Evolutionary conservation across 2,113 vertebrate species (phyloP), one percentile per base, ranked within the genome.

Genomic region (Setophaga kirtlandii): DNA sequence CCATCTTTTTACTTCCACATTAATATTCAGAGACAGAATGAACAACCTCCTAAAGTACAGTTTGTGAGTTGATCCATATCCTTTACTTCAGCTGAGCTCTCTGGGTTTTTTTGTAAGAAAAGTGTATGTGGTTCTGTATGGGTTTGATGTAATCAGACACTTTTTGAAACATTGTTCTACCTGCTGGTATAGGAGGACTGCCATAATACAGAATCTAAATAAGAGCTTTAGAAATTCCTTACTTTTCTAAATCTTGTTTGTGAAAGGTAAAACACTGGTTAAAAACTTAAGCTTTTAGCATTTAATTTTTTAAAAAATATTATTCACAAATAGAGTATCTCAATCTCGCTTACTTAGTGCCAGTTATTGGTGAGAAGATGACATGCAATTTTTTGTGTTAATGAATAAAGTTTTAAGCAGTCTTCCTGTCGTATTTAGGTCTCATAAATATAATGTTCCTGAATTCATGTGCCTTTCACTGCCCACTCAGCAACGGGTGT

Each of bases 301-400:
- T 87, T 94, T 90, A 15, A 1, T 42, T 50, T 47, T 37, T 87
- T 93, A 76, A 64, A 64, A 6, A 60, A 81, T 73, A 49, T 44
- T 77, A 31, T 85, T 12, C 35, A 65, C 39, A 71, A 82, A 30
- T 69, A 82, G 58, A 41, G 5, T 68, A 80, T 60, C 37, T 74
- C 82, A 93, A 25, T 89, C 53, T 91, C 25, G 30, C 35, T 86
- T 78, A 39, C 35, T 84, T 79, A 88, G 46, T 94, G 75, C 28
- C 79, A 86, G 2, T 93, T 96, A 81, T 83, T 87, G 70, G 33
- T 89, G 85, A 71, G 87, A 87, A 86, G 67, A 83, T 92, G 87
- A 33, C 41, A 88, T 83, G 62, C 6, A 19, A 52, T 68, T 82
- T 83, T 90, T 92, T 37, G 11, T 90, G 86, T 56, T 91, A 87